A percentile compares a stretch with the other conserved stretches of the same genome.
These are phyloP conservation scores for Poeciliopsis retropinna DNA, from an alignment of 2,113 vertebrate genomes.

Conservation along the genomic window DNA sequence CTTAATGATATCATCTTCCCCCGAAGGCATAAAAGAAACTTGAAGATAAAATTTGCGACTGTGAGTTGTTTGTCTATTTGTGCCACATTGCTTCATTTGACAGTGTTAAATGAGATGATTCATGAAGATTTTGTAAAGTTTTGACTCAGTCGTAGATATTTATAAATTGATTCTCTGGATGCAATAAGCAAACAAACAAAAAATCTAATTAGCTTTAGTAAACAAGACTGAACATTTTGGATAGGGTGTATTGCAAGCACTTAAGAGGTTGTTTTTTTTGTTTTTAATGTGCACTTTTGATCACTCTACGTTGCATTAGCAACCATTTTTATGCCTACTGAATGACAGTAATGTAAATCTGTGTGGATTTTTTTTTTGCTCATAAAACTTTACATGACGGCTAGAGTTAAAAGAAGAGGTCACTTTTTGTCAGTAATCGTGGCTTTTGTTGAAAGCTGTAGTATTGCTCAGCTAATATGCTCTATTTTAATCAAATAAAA, in stretches of 20 bases:
- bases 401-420: not conserved
- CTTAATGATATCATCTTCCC: slow-evolving; percentile 94
- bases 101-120: slow-evolving; percentile 1
- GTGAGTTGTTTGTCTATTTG: slow-evolving; percentile 79
- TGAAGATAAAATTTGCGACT: slow-evolving; percentile 83
- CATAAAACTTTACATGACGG: not conserved
- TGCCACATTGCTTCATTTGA: not conserved
- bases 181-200: slow-evolving; percentile 1
- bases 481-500: slow-evolving; percentile 1
- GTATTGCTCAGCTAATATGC: not conserved
- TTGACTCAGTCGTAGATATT: not conserved
- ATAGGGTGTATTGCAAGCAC: not conserved
- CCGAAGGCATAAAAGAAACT: slow-evolving; percentile 89
- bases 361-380: not conserved
- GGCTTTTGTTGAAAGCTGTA: not conserved
- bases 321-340: not conserved
- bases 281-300: not conserved
- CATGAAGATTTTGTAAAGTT: not conserved
- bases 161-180: slow-evolving; percentile 1
- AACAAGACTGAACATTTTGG: not conserved
- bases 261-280: not conserved
- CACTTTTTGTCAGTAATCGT: not conserved
- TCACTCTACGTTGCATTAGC: slow-evolving; percentile 5
- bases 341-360: slow-evolving; percentile 1
- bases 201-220: not conserved